phyloP scores from a whole-genome alignment of 1,140 invertebrate species.

The Teleogryllus occipitalis region DNA sequence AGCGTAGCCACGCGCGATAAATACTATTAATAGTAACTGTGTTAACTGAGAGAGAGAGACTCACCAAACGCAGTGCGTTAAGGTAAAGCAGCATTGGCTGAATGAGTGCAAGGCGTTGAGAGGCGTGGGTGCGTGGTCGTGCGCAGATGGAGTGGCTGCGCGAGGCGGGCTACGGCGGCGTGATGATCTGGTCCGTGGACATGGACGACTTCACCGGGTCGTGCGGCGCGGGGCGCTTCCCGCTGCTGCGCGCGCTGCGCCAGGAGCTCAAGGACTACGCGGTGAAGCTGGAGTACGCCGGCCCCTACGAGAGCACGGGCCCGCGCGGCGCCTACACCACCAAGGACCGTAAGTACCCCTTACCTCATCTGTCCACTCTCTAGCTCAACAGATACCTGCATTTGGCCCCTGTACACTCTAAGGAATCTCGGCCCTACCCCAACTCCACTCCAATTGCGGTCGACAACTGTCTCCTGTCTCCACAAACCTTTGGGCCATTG shows the following conservation, averaged over 20 bases:
- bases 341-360: constrained; percentile 67
- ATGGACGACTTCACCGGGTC: constrained; percentile 90
- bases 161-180: constrained; percentile 87
- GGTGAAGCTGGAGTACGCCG: constrained; percentile 77
- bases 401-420: too few species aligned
- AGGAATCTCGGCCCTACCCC: too few species aligned
- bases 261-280: constrained; percentile 75
- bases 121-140: not conserved
- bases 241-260: constrained; percentile 78
- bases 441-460: too few species aligned
- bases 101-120: not conserved
- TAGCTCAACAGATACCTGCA: too few species aligned
- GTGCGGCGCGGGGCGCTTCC: constrained; percentile 86
- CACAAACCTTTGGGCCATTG: too few species aligned
- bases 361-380: too few species aligned
- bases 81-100: not conserved
- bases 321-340: constrained; percentile 69
- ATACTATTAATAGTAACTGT: too few species aligned
- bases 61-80: not conserved
- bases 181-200: constrained; percentile 95
- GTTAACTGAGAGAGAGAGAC: too few species aligned
- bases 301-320: constrained; percentile 68
- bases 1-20: too few species aligned
- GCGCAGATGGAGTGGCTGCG: constrained; percentile 86
- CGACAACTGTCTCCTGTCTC: too few species aligned